Evolutionary conservation across 2,113 vertebrate genomes (phyloP).

Genomic region (rabbit (Oryctolagus cuniculus)): mOryCun1.1 NC_091443.1:105149501-105150000

Average conservation of each 20-base stretch:
- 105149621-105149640: not conserved
- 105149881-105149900: not conserved
- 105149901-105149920: not conserved
- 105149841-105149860: rapidly evolving
- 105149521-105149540: not conserved
- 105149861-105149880: rapidly evolving
- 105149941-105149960: no score
- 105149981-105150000: not conserved
- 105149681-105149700: not conserved
- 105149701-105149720: not conserved
- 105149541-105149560: not conserved
- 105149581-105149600: not conserved
- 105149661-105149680: not conserved
- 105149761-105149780: no score
- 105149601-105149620: not conserved
- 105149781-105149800: no score
- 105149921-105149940: rapidly evolving
- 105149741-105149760: no score
- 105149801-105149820: no score
- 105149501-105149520: not conserved
- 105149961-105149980: not conserved
- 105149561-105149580: not conserved
- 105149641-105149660: not conserved
- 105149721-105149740: not conserved
- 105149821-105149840: no score